phyloP scores from a whole-genome alignment of 2,888 invertebrate species.

The Drosophila kokeensis region DNA sequence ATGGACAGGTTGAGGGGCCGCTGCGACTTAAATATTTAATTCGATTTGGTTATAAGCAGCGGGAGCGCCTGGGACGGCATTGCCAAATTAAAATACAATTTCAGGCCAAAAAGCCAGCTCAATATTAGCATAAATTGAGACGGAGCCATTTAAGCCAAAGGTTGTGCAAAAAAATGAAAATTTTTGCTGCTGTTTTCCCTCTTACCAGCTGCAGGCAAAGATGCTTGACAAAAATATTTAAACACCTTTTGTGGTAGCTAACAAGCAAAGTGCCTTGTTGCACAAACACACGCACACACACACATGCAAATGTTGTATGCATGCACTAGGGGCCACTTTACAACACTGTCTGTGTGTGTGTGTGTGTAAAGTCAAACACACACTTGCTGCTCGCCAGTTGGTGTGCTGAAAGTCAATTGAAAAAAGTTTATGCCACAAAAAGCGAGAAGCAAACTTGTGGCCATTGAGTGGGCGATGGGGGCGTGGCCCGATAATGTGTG shows the following conservation, averaged over 20 bases:
- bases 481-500: slow-evolving; percentile 49
- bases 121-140: slow-evolving; percentile 8
- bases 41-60: slow-evolving; percentile 61
- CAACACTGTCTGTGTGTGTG: slow-evolving; percentile 15
- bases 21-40: slow-evolving; percentile 73
- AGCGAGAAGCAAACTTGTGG: slow-evolving; percentile 32
- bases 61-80: slow-evolving; percentile 15
- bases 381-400: slow-evolving; percentile 40
- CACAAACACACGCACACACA: slow-evolving; percentile 15
- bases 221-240: slow-evolving; percentile 53
- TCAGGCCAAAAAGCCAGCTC: slow-evolving; percentile 21
- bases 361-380: slow-evolving; percentile 39
- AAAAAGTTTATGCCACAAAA: slow-evolving; percentile 65
- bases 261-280: slow-evolving; percentile 49
- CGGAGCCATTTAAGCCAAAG: slow-evolving; percentile 31
- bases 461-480: slow-evolving; percentile 21
- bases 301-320: slow-evolving; percentile 32
- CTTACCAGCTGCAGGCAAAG: slow-evolving; percentile 17
- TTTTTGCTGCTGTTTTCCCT: slow-evolving; percentile 9
- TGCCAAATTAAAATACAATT: slow-evolving; percentile 66
- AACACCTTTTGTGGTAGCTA: slow-evolving; percentile 53
- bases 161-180: background rate
- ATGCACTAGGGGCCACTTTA: slow-evolving; percentile 67
- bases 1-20: slow-evolving; percentile 46
- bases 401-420: slow-evolving; percentile 72